A percentile compares a stretch with the other conserved stretches of the same genome.
phyloP scores from a whole-genome alignment of 2,113 vertebrate species.

The Cranoglanis bouderius region DNA sequence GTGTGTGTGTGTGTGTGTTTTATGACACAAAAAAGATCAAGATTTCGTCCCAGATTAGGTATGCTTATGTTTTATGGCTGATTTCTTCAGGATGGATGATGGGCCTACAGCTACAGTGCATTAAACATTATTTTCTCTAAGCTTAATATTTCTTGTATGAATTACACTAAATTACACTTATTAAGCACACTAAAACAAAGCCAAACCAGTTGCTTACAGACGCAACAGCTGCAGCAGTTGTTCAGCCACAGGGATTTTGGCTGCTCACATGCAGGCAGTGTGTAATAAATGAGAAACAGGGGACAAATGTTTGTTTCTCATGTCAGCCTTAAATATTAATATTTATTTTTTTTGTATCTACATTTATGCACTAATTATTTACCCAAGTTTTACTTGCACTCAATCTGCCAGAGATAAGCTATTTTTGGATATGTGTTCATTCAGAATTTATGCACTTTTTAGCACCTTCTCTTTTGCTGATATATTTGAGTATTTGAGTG shows the following conservation, averaged over 20 bases:
- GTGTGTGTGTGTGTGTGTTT: neutral
- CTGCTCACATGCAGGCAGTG: neutral
- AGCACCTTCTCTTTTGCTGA: neutral
- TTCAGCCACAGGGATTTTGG: neutral
- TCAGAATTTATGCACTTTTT: neutral
- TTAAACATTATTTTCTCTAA: constrained; percentile 4
- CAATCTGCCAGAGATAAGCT: neutral
- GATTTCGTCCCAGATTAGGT: neutral
- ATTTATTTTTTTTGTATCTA: neutral
- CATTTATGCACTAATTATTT: neutral
- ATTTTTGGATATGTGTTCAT: neutral
- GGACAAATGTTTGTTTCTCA: neutral
- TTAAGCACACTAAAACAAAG: neutral
- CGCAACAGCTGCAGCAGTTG: constrained; percentile 11
- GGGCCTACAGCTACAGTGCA: neutral
- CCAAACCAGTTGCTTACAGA: constrained; percentile 7
- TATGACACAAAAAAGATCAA: neutral
- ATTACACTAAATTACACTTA: neutral
- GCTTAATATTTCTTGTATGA: neutral
- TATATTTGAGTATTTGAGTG: neutral
- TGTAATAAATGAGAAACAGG: neutral
- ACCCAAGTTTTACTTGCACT: neutral
- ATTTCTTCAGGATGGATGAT: constrained; percentile 5
- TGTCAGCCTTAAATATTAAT: neutral
- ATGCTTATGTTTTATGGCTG: neutral